phyloP scores from a whole-genome alignment of 2,888 invertebrate species.

The Stenolophus ochropezus region DNA sequence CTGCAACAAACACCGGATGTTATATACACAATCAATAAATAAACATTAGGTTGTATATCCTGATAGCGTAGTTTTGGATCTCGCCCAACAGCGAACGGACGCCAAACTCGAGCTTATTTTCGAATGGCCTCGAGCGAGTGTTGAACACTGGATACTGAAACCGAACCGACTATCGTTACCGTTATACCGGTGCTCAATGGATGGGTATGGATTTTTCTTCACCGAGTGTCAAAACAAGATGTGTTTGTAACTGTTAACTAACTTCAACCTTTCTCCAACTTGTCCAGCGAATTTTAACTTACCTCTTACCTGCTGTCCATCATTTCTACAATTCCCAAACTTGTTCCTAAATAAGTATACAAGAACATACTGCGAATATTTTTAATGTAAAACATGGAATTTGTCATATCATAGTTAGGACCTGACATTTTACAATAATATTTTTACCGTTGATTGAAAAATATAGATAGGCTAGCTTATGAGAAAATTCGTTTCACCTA shows the following conservation, averaged over 20 bases:
- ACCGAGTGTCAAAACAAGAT: slow-evolving; percentile 53
- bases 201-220: slow-evolving; percentile 53
- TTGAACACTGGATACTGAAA: slow-evolving; percentile 16
- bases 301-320: not conserved
- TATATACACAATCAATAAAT: slow-evolving; percentile 56
- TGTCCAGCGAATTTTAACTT: slow-evolving; percentile 22
- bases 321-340: no score
- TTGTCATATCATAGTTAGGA: no score
- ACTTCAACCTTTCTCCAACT: slow-evolving; percentile 16
- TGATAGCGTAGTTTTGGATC: slow-evolving; percentile 55
- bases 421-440: no score
- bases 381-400: no score
- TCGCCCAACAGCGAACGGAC: slow-evolving; percentile 48
- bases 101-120: slow-evolving; percentile 55
- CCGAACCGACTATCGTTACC: slow-evolving; percentile 25
- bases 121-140: slow-evolving; percentile 40
- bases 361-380: no score
- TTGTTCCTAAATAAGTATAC: no score
- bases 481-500: no score
- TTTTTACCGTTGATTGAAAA: no score
- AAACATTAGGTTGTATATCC: slow-evolving; percentile 50
- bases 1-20: slow-evolving; percentile 49
- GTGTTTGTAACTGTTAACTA: slow-evolving; percentile 47
- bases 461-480: no score
- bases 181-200: slow-evolving; percentile 6